A percentile compares a stretch with the other conserved stretches of the same genome.
These are phyloP conservation scores for Coluber constrictor DNA, from an alignment of 2,797 vertebrate species.

Conservation along the genomic window DNA sequence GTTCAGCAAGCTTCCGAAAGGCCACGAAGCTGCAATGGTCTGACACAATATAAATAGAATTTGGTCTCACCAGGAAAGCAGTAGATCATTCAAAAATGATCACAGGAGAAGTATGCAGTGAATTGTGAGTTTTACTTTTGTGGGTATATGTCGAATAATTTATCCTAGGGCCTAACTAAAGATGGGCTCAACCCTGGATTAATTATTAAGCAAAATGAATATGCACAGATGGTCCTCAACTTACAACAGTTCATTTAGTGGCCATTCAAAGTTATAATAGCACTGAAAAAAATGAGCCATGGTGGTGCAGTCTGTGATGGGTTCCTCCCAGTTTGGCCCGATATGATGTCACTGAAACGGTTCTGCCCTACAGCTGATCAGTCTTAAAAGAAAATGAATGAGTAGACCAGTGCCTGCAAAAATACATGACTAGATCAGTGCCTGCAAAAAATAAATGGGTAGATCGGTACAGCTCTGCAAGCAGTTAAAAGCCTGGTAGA, in stretches of 20 bases:
- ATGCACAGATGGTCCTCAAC: neutral
- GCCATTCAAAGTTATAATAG: neutral
- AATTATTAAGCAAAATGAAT: neutral
- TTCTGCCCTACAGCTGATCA: no score
- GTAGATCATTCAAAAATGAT: no score
- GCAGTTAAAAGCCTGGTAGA: no score
- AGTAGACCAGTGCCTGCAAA: no score
- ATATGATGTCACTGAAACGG: no score
- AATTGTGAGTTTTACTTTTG: neutral
- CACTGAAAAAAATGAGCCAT: neutral
- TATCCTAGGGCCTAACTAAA: neutral
- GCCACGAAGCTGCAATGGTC: neutral
- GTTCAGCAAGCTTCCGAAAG: neutral
- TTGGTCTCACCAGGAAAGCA: neutral
- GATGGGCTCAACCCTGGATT: neutral
- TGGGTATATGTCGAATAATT: neutral
- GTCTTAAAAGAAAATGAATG: no score
- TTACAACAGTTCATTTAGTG: neutral
- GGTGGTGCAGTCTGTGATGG: no score
- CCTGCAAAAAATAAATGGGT: no score
- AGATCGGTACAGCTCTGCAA: no score
- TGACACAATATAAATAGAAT: neutral
- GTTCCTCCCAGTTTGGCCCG: no score
- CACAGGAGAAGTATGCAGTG: neutral
- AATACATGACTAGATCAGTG: no score